A percentile compares a stretch with the other conserved stretches of the same genome.
These are phyloP conservation scores for Mormyrus proboscirostris DNA, from an alignment of 2,797 vertebrate species.

Conservation along the genomic window DNA sequence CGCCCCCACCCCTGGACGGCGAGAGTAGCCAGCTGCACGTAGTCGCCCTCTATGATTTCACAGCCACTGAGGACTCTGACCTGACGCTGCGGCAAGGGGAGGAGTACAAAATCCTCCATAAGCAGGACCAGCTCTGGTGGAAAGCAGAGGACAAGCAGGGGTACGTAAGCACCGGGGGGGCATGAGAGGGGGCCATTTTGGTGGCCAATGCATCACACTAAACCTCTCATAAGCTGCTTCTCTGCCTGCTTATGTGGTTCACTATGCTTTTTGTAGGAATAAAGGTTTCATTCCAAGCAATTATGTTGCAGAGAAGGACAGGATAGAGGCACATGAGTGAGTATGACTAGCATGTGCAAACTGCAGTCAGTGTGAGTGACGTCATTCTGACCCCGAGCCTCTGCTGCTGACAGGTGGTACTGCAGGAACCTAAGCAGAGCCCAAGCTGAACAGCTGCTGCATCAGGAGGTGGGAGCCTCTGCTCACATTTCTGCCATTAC, in stretches of 20 bases:
- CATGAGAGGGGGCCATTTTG: background rate
- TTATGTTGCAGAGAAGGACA: slow-evolving; percentile 72
- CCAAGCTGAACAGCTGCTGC: slow-evolving; percentile 75
- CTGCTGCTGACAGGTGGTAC: slow-evolving; percentile 66
- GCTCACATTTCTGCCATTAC: background rate
- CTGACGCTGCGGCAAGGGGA: slow-evolving; percentile 65
- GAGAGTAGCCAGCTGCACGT: slow-evolving; percentile 47
- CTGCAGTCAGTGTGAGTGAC: background rate
- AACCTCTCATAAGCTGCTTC: background rate
- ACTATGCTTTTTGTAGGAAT: slow-evolving; percentile 54
- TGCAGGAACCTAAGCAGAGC: slow-evolving; percentile 75
- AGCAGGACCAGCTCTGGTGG: slow-evolving; percentile 79
- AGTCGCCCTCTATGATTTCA: slow-evolving; percentile 76
- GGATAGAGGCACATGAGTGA: slow-evolving; percentile 74
- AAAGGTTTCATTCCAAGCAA: slow-evolving; percentile 84
- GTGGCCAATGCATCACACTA: background rate
- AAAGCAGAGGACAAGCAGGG: slow-evolving; percentile 70
- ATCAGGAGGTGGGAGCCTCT: slow-evolving; percentile 62
- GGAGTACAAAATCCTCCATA: slow-evolving; percentile 73
- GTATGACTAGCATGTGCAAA: slow-evolving; percentile 35
- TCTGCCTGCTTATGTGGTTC: background rate
- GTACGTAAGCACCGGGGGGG: slow-evolving; percentile 45
- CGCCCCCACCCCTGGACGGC: slow-evolving; percentile 58
- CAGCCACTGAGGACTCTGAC: slow-evolving; percentile 64
- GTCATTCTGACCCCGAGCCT: background rate